phyloP scores from a whole-genome alignment of 2,113 vertebrate species.

The Montifringilla adamsi region DNA sequence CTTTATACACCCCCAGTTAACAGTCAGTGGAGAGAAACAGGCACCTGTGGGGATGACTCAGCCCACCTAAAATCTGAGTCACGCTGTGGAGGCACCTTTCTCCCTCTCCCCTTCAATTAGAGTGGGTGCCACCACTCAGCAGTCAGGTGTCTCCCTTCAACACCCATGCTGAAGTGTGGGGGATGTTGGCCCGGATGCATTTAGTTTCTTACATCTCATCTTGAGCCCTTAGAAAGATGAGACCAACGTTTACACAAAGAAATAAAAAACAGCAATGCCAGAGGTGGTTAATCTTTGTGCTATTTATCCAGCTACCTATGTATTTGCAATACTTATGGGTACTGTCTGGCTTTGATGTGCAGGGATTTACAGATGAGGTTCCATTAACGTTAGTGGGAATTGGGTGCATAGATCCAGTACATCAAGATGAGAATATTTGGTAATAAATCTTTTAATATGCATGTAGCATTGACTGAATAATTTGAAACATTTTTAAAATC shows the following conservation, averaged over 20 bases:
- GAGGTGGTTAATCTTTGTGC: conserved; percentile 4
- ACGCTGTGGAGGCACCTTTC: background rate
- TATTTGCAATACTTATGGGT: conserved; percentile 14
- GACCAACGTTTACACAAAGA: background rate
- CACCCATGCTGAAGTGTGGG: background rate
- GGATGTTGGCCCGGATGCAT: background rate
- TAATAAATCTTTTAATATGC: conserved; percentile 64
- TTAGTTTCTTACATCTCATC: background rate
- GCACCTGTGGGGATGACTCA: background rate
- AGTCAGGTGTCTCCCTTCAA: background rate
- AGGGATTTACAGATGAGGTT: background rate
- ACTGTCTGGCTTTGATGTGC: background rate
- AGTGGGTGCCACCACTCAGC: background rate
- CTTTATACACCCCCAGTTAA: background rate
- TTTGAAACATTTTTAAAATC: conserved; percentile 70
- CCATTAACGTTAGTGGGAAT: background rate
- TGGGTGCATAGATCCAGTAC: conserved; percentile 12
- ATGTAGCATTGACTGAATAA: conserved; percentile 60
- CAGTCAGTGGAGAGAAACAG: background rate
- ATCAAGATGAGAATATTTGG: conserved; percentile 52
- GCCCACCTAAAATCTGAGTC: conserved; percentile 14
- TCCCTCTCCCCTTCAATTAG: background rate
- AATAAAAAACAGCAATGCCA: background rate
- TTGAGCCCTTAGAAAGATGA: background rate
- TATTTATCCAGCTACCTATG: background rate